Percentiles rank a stretch among this genome's conserved stretches.
These are phyloP conservation scores for Phalacrocorax brasilianus DNA, from an alignment of 2,113 vertebrate species.

Conservation along the genomic window DNA sequence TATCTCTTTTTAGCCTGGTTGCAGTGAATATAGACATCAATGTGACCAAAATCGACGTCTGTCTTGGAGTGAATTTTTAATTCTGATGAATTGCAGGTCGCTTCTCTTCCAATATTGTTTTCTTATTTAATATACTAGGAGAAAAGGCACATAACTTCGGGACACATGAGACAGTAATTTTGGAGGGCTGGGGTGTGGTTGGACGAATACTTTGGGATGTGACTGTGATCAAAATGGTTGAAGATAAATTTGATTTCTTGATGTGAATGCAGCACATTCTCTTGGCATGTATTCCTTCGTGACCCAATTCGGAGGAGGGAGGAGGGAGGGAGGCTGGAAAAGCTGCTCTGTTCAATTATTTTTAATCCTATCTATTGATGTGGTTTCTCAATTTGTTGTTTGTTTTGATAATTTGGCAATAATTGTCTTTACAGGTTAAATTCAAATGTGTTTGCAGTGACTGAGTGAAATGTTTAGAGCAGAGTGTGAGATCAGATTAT, in stretches of 20 bases:
- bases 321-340: neutral
- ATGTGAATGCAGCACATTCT: neutral
- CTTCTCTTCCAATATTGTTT: neutral
- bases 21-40: neutral
- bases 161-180: neutral
- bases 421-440: neutral
- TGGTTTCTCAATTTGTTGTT: neutral
- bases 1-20: neutral
- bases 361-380: neutral
- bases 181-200: neutral
- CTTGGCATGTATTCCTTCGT: neutral
- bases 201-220: neutral
- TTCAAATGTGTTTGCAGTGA: neutral
- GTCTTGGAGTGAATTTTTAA: neutral
- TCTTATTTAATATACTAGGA: neutral
- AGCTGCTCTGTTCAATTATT: neutral
- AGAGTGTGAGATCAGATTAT: neutral
- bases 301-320: accelerated
- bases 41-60: neutral
- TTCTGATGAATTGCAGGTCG: neutral
- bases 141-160: neutral
- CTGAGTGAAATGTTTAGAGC: neutral
- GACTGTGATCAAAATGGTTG: neutral
- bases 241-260: neutral
- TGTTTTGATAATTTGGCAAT: neutral